phyloP scores from a whole-genome alignment of 1,140 invertebrate genomes.

The Drosophila pandora region DNA sequence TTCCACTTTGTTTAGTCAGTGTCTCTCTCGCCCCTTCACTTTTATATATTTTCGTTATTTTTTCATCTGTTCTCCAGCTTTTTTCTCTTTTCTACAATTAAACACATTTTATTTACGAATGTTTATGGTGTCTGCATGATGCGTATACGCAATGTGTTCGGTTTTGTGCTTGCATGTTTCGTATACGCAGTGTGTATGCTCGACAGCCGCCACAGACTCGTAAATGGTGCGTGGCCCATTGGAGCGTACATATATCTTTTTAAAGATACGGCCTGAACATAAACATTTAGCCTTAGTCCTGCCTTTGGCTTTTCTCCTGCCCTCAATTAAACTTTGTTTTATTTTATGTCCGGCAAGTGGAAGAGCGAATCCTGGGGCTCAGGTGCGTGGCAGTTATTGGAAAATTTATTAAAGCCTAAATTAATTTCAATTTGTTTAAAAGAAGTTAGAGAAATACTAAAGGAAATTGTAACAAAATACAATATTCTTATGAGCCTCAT shows the following conservation, averaged over 20 bases:
- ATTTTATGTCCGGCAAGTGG: constrained; percentile 46
- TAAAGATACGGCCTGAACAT: constrained; percentile 59
- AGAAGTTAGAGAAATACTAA: background rate
- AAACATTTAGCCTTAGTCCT: constrained; percentile 37
- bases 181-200: constrained; percentile 31
- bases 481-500: background rate
- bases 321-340: constrained; percentile 73
- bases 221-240: constrained; percentile 54
- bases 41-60: constrained; percentile 15
- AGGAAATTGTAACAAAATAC: background rate
- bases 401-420: constrained; percentile 64
- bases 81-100: constrained; percentile 56
- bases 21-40: constrained; percentile 5
- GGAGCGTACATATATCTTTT: constrained; percentile 48
- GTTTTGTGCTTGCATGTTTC: constrained; percentile 30
- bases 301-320: constrained; percentile 1
- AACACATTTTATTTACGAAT: constrained; percentile 72
- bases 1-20: constrained; percentile 43
- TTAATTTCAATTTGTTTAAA: constrained; percentile 28
- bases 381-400: constrained; percentile 54
- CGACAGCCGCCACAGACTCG: constrained; percentile 31
- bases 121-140: constrained; percentile 70
- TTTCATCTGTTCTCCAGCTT: constrained; percentile 4
- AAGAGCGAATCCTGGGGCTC: constrained; percentile 24
- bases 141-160: constrained; percentile 73